Conservation (phyloP, 2,113 vertebrate genomes). For the Lepisosteus osseus region DNA sequence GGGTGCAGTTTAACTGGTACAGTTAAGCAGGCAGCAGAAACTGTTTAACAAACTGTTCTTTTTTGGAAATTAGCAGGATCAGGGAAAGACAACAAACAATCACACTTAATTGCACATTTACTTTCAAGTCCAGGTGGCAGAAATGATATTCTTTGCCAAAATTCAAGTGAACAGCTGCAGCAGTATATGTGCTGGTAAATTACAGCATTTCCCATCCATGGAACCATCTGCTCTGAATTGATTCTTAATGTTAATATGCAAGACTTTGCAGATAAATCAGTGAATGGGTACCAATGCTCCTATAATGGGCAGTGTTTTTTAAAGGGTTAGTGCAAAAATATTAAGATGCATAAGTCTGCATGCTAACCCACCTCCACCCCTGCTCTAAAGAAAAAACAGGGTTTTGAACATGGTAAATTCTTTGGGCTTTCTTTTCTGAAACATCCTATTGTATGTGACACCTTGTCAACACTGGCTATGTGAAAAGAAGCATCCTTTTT, state of each 20-base stretch:
- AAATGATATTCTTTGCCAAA: conserved; percentile 59
- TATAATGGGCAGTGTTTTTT: not conserved
- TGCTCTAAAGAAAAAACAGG: no score
- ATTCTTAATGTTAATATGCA: not conserved
- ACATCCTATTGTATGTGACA: conserved; percentile 12
- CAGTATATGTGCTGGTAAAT: conserved; percentile 57
- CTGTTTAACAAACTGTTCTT: conserved; percentile 30
- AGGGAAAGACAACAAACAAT: conserved; percentile 53
- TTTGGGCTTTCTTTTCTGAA: no score
- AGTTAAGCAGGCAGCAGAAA: conserved; percentile 1
- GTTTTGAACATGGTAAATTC: no score
- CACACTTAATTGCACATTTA: conserved; percentile 59
- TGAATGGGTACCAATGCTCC: not conserved
- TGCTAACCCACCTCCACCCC: no score
- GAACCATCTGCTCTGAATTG: conserved; percentile 67
- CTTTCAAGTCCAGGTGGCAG: conserved; percentile 63
- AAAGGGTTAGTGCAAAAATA: no score
- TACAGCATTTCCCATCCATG: conserved; percentile 56
- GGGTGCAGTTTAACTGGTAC: not conserved
- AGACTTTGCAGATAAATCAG: not conserved
- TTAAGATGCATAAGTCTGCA: no score
- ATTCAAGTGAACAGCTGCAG: conserved; percentile 72
- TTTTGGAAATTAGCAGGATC: conserved; percentile 50
- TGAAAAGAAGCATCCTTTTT: conserved; percentile 50
- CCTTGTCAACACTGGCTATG: conserved; percentile 21